These are phyloP conservation scores for Nemotelus pantherinus DNA, from an alignment of 2,888 invertebrate species.

Conservation along the genomic window DNA sequence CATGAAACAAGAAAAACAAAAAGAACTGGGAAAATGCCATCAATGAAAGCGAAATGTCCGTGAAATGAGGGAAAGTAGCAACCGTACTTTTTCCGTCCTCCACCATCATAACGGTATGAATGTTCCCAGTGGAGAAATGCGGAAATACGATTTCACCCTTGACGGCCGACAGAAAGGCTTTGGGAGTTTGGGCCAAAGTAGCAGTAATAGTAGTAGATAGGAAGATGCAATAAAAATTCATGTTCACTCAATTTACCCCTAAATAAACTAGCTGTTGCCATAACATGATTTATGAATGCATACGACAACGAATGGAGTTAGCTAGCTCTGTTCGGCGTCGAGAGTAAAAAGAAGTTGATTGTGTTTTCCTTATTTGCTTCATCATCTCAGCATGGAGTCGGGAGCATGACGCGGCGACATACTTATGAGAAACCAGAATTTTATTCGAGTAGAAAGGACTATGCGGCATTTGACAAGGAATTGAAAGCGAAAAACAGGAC, in stretches of 20 bases:
- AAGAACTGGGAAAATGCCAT: slow-evolving; percentile 23
- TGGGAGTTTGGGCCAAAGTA: too few relatives aligned
- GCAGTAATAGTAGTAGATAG: neutral
- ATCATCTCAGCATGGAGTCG: slow-evolving; percentile 28
- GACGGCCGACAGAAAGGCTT: neutral
- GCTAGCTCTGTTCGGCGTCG: too few relatives aligned
- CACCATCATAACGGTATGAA: neutral
- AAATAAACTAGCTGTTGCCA: slow-evolving; percentile 51
- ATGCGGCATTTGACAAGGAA: too few relatives aligned
- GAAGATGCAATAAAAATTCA: slow-evolving; percentile 50
- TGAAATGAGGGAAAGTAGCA: slow-evolving; percentile 35
- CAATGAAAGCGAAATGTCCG: slow-evolving; percentile 41
- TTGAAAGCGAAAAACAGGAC: too few relatives aligned
- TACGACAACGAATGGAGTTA: neutral
- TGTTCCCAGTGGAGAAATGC: slow-evolving; percentile 21
- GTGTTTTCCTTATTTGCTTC: slow-evolving; percentile 40
- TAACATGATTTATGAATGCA: slow-evolving; percentile 50
- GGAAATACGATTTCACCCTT: slow-evolving; percentile 34
- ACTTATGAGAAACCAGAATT: slow-evolving; percentile 2
- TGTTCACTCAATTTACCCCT: slow-evolving; percentile 51
- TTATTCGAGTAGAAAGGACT: too few relatives aligned
- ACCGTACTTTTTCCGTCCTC: neutral
- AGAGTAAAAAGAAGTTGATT: too few relatives aligned
- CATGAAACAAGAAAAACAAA: slow-evolving; percentile 38
- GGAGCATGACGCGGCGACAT: neutral